Conservation (phyloP, 1,140 invertebrate genomes). For the Chlorops oryzae region DNA sequence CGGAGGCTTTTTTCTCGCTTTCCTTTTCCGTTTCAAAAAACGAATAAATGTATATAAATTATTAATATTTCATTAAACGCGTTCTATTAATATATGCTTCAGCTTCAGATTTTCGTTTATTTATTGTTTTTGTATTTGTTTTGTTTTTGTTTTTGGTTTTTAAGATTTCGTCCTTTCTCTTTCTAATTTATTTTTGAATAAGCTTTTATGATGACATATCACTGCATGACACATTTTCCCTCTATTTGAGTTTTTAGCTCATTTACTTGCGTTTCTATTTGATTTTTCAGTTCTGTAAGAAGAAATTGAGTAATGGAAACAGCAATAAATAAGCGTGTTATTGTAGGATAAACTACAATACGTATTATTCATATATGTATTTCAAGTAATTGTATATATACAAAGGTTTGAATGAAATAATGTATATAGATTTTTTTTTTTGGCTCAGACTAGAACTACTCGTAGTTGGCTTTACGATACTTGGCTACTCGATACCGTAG, state of each 20-base stretch:
- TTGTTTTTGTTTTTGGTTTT: slow-evolving; percentile 19
- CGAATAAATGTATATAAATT: too few species aligned
- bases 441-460: too few species aligned
- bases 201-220: slow-evolving; percentile 49
- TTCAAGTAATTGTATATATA: too few species aligned
- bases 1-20: too few species aligned
- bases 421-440: too few species aligned
- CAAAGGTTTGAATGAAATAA: too few species aligned
- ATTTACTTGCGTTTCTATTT: slow-evolving; percentile 89
- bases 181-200: slow-evolving; percentile 16
- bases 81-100: slow-evolving; percentile 23
- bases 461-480: too few species aligned
- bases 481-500: too few species aligned
- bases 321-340: slow-evolving; percentile 49
- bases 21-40: too few species aligned
- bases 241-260: slow-evolving; percentile 90
- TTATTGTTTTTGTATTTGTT: slow-evolving; percentile 12
- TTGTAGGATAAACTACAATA: slow-evolving; percentile 47
- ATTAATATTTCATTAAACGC: too few species aligned
- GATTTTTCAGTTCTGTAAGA: slow-evolving; percentile 87
- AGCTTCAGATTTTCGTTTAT: slow-evolving; percentile 17
- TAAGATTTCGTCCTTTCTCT: slow-evolving; percentile 16
- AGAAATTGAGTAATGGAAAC: slow-evolving; percentile 48
- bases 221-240: slow-evolving; percentile 88
- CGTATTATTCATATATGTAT: too few species aligned